Conservation (phyloP, 2,113 vertebrate genomes). For the Azemiops feae region DNA sequence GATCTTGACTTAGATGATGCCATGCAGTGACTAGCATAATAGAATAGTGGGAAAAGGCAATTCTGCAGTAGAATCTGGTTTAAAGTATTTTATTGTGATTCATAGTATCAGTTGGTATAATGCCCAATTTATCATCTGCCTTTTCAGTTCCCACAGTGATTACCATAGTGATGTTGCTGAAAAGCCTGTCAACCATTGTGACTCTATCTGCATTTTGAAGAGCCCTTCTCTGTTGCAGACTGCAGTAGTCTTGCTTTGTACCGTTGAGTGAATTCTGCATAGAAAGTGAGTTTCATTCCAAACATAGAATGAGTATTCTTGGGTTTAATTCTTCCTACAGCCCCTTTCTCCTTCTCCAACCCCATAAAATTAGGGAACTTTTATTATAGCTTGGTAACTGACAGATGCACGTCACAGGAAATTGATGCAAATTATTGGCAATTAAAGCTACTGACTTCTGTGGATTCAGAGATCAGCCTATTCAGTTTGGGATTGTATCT, state of each 20-base stretch:
- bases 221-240: not conserved
- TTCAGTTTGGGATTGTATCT: not conserved
- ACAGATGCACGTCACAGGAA: not conserved
- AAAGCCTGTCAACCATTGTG: slow-evolving; percentile 28
- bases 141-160: slow-evolving; percentile 22
- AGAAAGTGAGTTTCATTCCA: not conserved
- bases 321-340: not conserved
- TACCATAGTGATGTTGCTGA: slow-evolving; percentile 59
- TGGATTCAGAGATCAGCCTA: not conserved
- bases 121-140: slow-evolving; percentile 60
- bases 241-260: not conserved
- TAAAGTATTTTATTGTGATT: not conserved
- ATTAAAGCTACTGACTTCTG: not conserved
- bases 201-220: not conserved
- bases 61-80: slow-evolving; percentile 35
- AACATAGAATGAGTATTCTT: not conserved
- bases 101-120: slow-evolving; percentile 8
- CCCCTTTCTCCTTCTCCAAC: not conserved
- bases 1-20: not conserved
- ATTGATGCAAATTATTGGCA: not conserved
- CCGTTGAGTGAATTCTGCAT: not conserved
- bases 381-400: not conserved
- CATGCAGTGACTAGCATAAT: not conserved
- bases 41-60: slow-evolving; percentile 10
- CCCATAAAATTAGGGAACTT: not conserved